Evolutionary conservation across 1,140 invertebrate genomes (phyloP).

Genomic region (Cyrtorhinus lividipennis): DNA sequence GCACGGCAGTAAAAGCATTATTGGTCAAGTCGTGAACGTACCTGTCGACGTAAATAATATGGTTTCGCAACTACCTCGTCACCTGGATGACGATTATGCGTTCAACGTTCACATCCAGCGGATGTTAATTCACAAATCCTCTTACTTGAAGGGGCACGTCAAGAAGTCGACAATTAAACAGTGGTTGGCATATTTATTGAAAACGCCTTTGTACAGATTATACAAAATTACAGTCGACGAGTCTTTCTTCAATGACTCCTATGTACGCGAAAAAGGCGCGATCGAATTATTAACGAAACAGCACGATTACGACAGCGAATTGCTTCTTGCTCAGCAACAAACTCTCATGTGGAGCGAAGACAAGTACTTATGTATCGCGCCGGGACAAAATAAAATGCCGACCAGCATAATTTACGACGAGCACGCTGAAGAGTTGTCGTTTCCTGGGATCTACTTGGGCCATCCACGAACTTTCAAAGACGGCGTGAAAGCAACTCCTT

Average conservation of each 20-base stretch:
- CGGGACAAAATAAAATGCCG: neutral
- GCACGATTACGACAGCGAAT: too few species aligned
- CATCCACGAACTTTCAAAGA: neutral
- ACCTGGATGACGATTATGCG: neutral
- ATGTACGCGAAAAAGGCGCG: neutral
- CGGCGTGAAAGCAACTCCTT: neutral
- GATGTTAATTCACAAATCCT: neutral
- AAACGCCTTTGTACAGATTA: neutral
- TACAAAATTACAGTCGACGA: neutral
- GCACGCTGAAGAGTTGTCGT: neutral
- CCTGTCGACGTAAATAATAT: neutral
- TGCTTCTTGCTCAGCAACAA: neutral
- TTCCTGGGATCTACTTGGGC: neutral
- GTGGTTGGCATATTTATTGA: neutral
- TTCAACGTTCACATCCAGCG: neutral
- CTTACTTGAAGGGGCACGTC: neutral
- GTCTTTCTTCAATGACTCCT: neutral
- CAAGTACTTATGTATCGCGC: neutral
- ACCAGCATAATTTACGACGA: neutral
- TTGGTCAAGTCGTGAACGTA: neutral
- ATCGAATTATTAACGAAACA: neutral
- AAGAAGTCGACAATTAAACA: neutral
- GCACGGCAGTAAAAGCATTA: neutral
- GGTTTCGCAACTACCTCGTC: neutral
- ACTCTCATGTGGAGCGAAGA: neutral